phyloP scores from a whole-genome alignment of 2,113 vertebrate species.

The Tragelaphus imberbis region DNA sequence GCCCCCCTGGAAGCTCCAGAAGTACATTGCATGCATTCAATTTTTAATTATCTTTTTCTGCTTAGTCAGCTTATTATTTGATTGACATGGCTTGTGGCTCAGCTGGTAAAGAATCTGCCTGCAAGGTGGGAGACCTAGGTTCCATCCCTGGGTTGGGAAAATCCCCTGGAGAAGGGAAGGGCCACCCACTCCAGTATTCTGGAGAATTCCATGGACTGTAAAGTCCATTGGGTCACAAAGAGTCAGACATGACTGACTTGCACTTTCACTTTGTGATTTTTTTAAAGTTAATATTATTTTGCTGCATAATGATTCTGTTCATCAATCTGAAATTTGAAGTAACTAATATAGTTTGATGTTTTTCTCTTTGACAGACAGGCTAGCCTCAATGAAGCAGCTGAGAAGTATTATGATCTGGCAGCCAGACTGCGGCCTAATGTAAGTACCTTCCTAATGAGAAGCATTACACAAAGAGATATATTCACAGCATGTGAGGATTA shows the following conservation, averaged over 20 bases:
- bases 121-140: not conserved
- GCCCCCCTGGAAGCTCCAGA: not conserved
- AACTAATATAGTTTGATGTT: not conserved
- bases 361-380: slow-evolving; percentile 88
- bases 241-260: not conserved
- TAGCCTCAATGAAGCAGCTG: slow-evolving; percentile 94
- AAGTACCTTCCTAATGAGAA: slow-evolving; percentile 80
- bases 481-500: not conserved
- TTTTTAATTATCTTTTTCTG: slow-evolving; percentile 14
- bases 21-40: not conserved
- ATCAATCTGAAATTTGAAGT: not conserved
- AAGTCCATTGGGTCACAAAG: not conserved
- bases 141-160: not conserved
- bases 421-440: slow-evolving; percentile 94
- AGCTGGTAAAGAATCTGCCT: not conserved
- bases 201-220: not conserved
- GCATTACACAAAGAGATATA: slow-evolving; percentile 55
- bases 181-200: not conserved
- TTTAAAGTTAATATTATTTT: not conserved
- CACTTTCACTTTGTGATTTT: not conserved
- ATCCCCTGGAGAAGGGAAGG: not conserved
- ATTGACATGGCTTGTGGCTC: not conserved
- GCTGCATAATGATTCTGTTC: not conserved
- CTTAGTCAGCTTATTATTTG: not conserved
- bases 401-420: slow-evolving; percentile 94